Evolutionary conservation across 2,888 invertebrate genomes (phyloP), one percentile per base, ranked within the genome.

Genomic region (Uloborus plumipes): DNA sequence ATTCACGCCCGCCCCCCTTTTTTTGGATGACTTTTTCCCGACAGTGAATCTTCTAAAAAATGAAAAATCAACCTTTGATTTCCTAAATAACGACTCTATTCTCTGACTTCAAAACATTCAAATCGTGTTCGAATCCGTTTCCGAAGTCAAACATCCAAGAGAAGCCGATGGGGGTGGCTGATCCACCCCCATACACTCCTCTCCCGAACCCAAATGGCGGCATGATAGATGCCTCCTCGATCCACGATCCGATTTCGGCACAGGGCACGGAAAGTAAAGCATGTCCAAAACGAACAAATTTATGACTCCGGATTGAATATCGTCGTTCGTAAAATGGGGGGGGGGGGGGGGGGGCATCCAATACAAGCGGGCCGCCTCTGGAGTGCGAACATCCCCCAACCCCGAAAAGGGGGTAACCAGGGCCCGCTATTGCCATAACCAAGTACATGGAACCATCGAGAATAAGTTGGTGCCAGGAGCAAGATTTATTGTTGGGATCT

Each of bases 291-390:
- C 66, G 50, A 20, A 20, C 18, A 81, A 81, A 81, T 81, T 81
- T 81, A 81, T 81, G 74, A 69, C 74, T 51, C 67, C 26, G 80
- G 80, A 81, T 81, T 81, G 80, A 81, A 81, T 81, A 74, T 81
- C 80, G 74, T 62, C 26, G 22, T 72, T 22, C 15, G 49, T 22
- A 18, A 50, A 14, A n/a, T 49, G 80, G 65, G 58, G 39, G 61
- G 67, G 22, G 18, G 22, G 53, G 80, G 65, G 58, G 39, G 61
- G 67, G 22, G 72, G 39, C 9, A 39, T 39, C 39, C 39, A 39
- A 39, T 39, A 39, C 39, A 31, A 22, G 39, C 31, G 4, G n/a
- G 65, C 75, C 66, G 47, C 67, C n/a, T 69, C 64, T 51, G 70
- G 80, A 81, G 80, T 81, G 80, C 70, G 80, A 81, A 81, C 80